Conservation (phyloP, 2,797 vertebrate species). For the Thunnus albacares region DNA sequence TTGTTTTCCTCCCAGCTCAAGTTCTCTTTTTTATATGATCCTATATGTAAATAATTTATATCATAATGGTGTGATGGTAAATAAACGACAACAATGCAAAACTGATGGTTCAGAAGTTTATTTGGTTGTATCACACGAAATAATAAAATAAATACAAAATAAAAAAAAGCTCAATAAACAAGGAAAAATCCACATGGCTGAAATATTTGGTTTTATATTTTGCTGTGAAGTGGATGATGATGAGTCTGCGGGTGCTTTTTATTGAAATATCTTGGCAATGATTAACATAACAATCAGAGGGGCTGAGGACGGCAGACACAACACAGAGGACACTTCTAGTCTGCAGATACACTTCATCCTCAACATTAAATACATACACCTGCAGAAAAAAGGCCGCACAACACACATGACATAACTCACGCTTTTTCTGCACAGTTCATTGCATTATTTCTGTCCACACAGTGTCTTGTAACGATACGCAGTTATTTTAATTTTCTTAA, state of each 20-base stretch:
- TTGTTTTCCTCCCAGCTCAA: slow-evolving; percentile 42
- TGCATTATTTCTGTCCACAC: neutral
- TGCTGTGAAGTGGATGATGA: neutral
- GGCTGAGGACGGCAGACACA: neutral
- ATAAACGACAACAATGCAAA: slow-evolving; percentile 61
- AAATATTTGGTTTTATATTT: neutral
- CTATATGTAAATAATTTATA: slow-evolving; percentile 79
- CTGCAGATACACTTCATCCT: neutral
- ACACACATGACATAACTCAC: neutral
- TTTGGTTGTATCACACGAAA: slow-evolving; percentile 32
- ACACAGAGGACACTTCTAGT: neutral
- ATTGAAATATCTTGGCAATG: neutral
- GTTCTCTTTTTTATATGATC: slow-evolving; percentile 70
- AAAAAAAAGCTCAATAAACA: neutral
- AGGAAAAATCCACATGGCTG: neutral
- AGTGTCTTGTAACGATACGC: neutral
- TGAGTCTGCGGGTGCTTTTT: neutral
- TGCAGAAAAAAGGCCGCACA: too few relatives aligned
- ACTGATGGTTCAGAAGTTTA: slow-evolving; percentile 9
- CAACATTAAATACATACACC: neutral
- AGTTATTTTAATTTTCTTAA: neutral
- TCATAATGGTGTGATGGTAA: slow-evolving; percentile 72
- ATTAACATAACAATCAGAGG: neutral
- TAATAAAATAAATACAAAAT: neutral
- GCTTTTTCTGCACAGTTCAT: too few relatives aligned